Conservation (phyloP, 1,140 invertebrate species). For the Ganaspis sp. region DNA sequence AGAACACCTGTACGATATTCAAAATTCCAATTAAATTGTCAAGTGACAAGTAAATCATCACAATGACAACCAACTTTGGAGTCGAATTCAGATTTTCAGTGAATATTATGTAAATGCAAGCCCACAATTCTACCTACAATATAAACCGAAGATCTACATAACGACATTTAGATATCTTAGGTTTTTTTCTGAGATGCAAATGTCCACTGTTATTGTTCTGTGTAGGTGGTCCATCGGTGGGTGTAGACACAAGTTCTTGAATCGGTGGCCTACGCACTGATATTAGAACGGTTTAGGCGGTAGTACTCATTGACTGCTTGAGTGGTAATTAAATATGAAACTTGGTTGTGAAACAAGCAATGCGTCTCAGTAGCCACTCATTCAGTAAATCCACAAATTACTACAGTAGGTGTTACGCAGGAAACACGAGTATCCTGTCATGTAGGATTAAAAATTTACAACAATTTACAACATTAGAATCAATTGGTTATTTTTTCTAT, state of each 20-base stretch:
- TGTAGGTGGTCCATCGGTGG: neutral
- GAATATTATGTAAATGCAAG: neutral
- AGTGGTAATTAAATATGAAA: constrained; percentile 20
- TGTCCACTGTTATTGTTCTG: constrained; percentile 12
- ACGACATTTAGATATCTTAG: neutral
- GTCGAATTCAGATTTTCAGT: neutral
- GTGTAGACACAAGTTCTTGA: neutral
- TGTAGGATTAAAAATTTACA: neutral
- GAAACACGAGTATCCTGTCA: constrained; percentile 3
- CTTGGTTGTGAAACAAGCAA: constrained; percentile 7
- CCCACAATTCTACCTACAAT: neutral
- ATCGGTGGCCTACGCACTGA: constrained; percentile 18
- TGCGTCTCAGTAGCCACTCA: constrained; percentile 14
- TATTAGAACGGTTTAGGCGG: constrained; percentile 20
- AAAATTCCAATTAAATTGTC: neutral
- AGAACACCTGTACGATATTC: too few relatives aligned
- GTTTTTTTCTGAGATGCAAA: constrained; percentile 3
- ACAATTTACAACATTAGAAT: too few relatives aligned
- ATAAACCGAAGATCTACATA: constrained; percentile 14
- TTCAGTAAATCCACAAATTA: constrained; percentile 29
- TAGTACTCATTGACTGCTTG: constrained; percentile 17
- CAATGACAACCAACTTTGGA: neutral
- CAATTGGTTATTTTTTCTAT: too few relatives aligned
- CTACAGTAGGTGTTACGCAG: constrained; percentile 2
- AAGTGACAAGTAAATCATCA: neutral